Conservation (phyloP, 2,797 vertebrate species). For the Lophius americanus region DNA sequence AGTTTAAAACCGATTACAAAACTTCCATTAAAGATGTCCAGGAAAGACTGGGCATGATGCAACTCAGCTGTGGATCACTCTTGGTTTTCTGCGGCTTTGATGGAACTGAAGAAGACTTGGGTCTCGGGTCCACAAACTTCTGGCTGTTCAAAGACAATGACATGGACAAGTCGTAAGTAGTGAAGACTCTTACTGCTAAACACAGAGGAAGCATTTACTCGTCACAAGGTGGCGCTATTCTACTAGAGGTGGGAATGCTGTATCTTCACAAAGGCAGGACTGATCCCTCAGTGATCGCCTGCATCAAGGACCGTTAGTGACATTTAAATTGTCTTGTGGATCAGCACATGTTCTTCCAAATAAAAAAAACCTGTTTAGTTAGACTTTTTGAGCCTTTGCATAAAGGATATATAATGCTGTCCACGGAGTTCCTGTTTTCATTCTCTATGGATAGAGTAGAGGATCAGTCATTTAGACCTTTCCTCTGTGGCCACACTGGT, state of each 20-base stretch:
- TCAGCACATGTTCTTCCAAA: too few relatives aligned
- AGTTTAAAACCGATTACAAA: background rate
- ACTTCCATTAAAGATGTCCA: slow-evolving; percentile 71
- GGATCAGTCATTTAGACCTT: background rate
- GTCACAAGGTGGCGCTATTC: slow-evolving; percentile 60
- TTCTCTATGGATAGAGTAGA: slow-evolving; percentile 46
- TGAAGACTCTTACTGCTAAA: background rate
- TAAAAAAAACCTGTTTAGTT: too few relatives aligned
- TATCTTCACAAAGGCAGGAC: background rate
- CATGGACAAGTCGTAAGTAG: slow-evolving; percentile 86
- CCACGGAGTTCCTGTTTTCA: too few relatives aligned
- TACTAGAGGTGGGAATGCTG: slow-evolving; percentile 28
- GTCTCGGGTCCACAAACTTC: slow-evolving; percentile 82
- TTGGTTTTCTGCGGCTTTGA: slow-evolving; percentile 88
- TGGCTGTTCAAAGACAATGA: slow-evolving; percentile 88
- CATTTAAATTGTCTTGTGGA: too few relatives aligned
- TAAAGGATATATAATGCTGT: too few relatives aligned
- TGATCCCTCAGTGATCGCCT: background rate
- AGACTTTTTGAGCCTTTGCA: too few relatives aligned
- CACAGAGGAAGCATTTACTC: fast-evolving
- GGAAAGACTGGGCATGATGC: slow-evolving; percentile 80
- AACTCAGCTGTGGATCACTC: slow-evolving; percentile 84
- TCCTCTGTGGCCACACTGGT: background rate
- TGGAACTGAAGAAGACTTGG: slow-evolving; percentile 84
- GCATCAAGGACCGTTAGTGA: too few relatives aligned